These are phyloP conservation scores for Chloebia gouldiae DNA, from an alignment of 2,113 vertebrate species.

Conservation along the genomic window DNA sequence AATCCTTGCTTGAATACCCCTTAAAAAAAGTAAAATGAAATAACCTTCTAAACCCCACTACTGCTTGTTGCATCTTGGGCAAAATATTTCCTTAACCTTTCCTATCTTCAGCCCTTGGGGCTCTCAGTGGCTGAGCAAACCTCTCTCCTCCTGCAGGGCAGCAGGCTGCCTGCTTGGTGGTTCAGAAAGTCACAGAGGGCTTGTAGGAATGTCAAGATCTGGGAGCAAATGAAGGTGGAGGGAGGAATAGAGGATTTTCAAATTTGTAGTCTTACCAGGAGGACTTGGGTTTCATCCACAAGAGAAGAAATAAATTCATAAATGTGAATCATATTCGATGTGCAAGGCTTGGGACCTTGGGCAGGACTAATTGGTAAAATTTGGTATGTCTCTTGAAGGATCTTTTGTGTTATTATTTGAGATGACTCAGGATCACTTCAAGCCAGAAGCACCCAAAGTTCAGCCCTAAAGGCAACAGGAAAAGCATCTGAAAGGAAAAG, in stretches of 20 bases:
- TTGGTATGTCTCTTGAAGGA: background rate
- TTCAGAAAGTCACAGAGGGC: conserved; percentile 7
- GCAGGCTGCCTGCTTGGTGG: background rate
- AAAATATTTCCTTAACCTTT: background rate
- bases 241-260: background rate
- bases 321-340: background rate
- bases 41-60: background rate
- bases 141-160: background rate
- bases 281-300: background rate
- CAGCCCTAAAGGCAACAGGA: background rate
- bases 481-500: background rate
- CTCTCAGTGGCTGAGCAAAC: background rate
- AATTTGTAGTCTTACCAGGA: background rate
- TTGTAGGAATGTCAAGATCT: background rate
- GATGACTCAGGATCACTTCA: background rate
- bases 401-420: background rate
- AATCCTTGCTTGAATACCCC: background rate
- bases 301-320: background rate
- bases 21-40: background rate
- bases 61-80: background rate
- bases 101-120: background rate
- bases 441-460: background rate
- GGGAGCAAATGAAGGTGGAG: background rate
- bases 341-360: background rate
- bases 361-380: background rate